phyloP scores from a whole-genome alignment of 2,888 invertebrate genomes.

The Pseudococcus longispinus region DNA sequence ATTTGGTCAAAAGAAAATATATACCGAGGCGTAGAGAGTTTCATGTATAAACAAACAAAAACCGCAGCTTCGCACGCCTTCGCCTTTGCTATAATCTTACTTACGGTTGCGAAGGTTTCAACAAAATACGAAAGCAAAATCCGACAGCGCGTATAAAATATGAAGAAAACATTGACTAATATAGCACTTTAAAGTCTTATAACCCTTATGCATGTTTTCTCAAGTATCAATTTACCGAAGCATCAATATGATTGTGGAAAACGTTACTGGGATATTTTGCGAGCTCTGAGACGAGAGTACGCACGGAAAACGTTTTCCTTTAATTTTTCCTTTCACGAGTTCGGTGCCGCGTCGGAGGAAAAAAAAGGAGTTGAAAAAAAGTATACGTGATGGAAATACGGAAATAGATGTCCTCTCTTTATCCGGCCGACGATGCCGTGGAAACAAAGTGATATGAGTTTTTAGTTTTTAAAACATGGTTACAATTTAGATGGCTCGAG shows the following conservation, averaged over 20 bases:
- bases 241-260: slow-evolving; percentile 34
- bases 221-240: slow-evolving; percentile 36
- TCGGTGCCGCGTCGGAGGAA: background rate
- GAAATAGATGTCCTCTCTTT: background rate
- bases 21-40: background rate
- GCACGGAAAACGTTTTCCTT: slow-evolving; percentile 25
- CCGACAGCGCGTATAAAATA: slow-evolving; percentile 19
- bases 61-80: background rate
- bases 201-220: slow-evolving; percentile 39
- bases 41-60: background rate
- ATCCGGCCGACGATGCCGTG: background rate
- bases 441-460: slow-evolving; percentile 1
- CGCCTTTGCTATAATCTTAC: background rate
- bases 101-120: background rate
- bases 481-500: background rate
- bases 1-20: background rate
- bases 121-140: slow-evolving; percentile 1
- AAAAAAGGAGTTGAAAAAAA: slow-evolving; percentile 15
- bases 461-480: slow-evolving; percentile 24
- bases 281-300: background rate
- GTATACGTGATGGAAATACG: background rate
- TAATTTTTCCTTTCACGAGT: slow-evolving; percentile 38
- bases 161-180: slow-evolving; percentile 39
- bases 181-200: slow-evolving; percentile 37
- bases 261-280: slow-evolving; percentile 19